phyloP scores from a whole-genome alignment of 2,797 vertebrate genomes.

The Champsocephalus esox region DNA sequence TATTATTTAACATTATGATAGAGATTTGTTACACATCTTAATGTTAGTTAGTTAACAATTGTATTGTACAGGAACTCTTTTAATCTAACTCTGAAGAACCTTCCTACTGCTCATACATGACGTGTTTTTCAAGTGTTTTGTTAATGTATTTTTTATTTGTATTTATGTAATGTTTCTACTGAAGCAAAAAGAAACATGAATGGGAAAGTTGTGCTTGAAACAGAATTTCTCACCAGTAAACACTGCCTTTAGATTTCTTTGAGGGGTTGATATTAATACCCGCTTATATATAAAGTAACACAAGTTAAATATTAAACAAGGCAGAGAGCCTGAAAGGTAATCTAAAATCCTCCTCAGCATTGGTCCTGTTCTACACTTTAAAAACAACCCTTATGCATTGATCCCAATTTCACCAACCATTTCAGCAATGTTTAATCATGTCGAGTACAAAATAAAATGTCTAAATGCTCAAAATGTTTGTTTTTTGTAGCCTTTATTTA shows the following conservation, averaged over 20 bases:
- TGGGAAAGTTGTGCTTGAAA: neutral
- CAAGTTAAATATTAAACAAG: conserved; percentile 39
- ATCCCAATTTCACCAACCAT: neutral
- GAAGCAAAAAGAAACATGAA: conserved; percentile 18
- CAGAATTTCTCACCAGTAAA: conserved; percentile 15
- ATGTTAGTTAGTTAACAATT: conserved; percentile 37
- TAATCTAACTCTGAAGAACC: conserved; percentile 44
- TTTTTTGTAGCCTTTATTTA: no score
- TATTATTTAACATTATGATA: conserved; percentile 66
- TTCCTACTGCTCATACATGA: conserved; percentile 6
- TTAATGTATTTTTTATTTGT: conserved; percentile 28
- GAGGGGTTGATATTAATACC: conserved; percentile 8
- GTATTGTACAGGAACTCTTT: conserved; percentile 52
- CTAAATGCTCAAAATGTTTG: conserved; percentile 8
- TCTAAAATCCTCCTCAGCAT: conserved; percentile 1
- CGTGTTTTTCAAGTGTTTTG: neutral
- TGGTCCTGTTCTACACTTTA: neutral
- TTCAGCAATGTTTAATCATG: conserved; percentile 4
- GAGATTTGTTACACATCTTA: neutral
- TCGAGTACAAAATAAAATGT: conserved; percentile 41
- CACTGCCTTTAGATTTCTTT: conserved; percentile 12
- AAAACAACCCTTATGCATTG: conserved; percentile 2
- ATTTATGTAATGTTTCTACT: conserved; percentile 41
- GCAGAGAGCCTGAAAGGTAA: conserved; percentile 2
- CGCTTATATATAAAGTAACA: conserved; percentile 16